Conservation (phyloP, 2,113 vertebrate species). For the Tautogolabrus adspersus region DNA sequence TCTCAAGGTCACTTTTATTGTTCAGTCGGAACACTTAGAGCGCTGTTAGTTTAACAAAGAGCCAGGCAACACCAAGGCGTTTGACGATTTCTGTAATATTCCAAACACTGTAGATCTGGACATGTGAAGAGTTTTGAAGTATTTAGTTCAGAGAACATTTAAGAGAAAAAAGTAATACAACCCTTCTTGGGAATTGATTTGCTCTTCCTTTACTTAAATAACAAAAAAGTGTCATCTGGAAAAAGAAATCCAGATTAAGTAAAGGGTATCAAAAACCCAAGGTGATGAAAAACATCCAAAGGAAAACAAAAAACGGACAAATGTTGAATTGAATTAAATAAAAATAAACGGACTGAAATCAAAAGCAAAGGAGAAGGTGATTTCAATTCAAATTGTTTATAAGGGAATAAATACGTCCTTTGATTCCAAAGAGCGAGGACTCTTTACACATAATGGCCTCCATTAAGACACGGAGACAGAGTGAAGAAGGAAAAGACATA, state of each 20-base stretch:
- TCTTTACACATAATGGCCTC: conserved; percentile 44
- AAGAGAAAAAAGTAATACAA: background rate
- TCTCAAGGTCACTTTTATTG: conserved; percentile 76
- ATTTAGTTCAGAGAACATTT: background rate
- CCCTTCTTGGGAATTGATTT: no score
- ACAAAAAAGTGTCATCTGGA: no score
- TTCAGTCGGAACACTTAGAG: conserved; percentile 31
- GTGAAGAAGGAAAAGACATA: conserved; percentile 45
- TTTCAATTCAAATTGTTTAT: background rate
- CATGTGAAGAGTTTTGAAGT: background rate
- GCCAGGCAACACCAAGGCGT: conserved; percentile 22
- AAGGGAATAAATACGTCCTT: conserved; percentile 34
- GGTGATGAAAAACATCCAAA: background rate
- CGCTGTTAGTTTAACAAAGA: conserved; percentile 32
- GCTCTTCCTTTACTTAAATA: no score
- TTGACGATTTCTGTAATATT: background rate
- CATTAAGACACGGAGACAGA: conserved; percentile 52
- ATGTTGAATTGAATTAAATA: background rate
- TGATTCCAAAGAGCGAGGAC: conserved; percentile 35
- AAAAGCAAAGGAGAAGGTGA: background rate
- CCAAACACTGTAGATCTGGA: background rate
- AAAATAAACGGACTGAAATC: conserved; percentile 6
- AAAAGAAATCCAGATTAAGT: no score
- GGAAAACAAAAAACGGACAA: background rate
- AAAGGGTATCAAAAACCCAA: no score